Evolutionary conservation across 2,113 vertebrate genomes (phyloP).

Genomic region (Anarhynchus alexandrinus): DNA sequence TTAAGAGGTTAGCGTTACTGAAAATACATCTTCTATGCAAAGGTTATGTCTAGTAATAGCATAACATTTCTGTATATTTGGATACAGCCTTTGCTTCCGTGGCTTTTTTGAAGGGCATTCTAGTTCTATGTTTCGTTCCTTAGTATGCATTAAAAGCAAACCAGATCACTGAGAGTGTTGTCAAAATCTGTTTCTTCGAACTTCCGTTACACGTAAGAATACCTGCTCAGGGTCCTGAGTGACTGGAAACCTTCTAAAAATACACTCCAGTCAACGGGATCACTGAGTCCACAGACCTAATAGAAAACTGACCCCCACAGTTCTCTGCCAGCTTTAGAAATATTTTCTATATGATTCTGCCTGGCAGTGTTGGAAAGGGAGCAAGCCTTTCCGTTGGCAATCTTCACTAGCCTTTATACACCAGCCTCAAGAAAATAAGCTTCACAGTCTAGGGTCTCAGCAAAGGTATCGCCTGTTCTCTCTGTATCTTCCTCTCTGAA

Average conservation of each 20-base stretch:
- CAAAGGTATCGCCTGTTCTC: neutral
- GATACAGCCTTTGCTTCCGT: neutral
- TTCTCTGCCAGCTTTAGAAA: neutral
- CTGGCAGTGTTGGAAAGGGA: neutral
- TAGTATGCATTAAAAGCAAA: neutral
- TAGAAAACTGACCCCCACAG: neutral
- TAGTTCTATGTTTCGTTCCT: neutral
- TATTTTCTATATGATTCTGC: neutral
- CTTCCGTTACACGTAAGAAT: neutral
- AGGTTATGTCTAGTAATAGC: neutral
- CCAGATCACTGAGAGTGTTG: neutral
- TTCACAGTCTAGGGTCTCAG: neutral
- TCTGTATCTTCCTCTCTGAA: neutral
- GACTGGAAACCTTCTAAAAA: neutral
- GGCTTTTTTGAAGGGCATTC: neutral
- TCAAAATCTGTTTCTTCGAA: neutral
- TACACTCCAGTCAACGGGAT: rapidly evolving
- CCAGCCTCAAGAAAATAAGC: neutral
- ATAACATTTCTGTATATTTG: neutral
- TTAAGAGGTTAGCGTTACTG: neutral
- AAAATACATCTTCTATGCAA: neutral
- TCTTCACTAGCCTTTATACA: neutral
- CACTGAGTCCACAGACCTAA: neutral
- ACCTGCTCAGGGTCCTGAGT: neutral
- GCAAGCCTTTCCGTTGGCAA: neutral